phyloP scores from a whole-genome alignment of 1,140 invertebrate genomes.

The Nomia melanderi region DNA sequence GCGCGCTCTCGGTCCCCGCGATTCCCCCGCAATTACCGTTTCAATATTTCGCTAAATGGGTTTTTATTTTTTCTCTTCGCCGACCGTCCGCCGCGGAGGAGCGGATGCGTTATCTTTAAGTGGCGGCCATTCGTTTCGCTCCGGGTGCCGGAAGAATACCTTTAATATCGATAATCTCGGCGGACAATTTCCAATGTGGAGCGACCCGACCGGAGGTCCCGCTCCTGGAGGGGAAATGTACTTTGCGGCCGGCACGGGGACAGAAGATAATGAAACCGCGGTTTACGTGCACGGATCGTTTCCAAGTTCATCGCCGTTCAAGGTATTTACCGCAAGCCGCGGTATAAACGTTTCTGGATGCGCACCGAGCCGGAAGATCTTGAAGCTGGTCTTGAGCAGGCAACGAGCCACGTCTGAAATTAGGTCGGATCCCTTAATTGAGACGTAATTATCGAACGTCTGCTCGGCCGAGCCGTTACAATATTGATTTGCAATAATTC shows the following conservation, averaged over 20 bases:
- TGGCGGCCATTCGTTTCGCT: neutral
- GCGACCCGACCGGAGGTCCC: constrained; percentile 18
- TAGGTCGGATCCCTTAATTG: constrained; percentile 73
- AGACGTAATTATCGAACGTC: constrained; percentile 72
- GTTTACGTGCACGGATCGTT: constrained; percentile 52
- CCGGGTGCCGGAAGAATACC: neutral
- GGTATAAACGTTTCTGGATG: constrained; percentile 60
- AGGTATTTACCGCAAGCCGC: constrained; percentile 60
- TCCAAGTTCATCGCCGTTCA: constrained; percentile 54
- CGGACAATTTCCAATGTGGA: constrained; percentile 21
- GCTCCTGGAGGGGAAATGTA: neutral
- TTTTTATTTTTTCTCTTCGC: too few relatives aligned
- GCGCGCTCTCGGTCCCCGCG: too few relatives aligned
- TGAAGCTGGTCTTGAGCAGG: constrained; percentile 50
- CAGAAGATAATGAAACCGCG: constrained; percentile 53
- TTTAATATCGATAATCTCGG: constrained; percentile 12
- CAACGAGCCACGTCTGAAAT: constrained; percentile 52
- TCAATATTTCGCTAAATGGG: neutral
- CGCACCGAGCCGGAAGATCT: constrained; percentile 56
- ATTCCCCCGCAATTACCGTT: neutral
- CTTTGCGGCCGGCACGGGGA: constrained; percentile 10
- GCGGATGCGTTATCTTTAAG: neutral
- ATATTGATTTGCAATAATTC: constrained; percentile 47
- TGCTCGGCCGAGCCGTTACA: constrained; percentile 49
- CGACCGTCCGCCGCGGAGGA: too few relatives aligned